These are phyloP conservation scores for Marmota monax DNA, from an alignment of 2,113 vertebrate genomes.

Conservation along the genomic window DNA sequence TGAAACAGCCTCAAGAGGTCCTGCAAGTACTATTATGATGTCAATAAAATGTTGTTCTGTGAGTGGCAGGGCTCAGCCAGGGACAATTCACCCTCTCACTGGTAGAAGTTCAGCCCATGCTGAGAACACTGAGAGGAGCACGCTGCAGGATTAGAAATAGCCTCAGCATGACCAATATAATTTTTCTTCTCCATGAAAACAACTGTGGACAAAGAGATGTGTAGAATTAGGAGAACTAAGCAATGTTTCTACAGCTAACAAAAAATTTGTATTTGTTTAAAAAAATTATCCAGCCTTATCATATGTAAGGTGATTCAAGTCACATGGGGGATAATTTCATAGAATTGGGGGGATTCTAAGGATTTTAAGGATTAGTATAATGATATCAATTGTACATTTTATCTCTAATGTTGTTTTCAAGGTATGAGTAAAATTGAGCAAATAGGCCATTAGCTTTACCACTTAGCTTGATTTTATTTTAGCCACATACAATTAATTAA, in stretches of 20 bases:
- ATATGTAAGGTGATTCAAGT: not conserved
- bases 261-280: not conserved
- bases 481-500: not conserved
- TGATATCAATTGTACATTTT: not conserved
- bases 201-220: not conserved
- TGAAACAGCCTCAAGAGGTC: constrained; percentile 55
- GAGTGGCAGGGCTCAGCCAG: constrained; percentile 40
- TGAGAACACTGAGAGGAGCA: not conserved
- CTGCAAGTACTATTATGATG: constrained; percentile 61
- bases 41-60: constrained; percentile 45
- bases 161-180: not conserved
- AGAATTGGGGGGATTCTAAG: not conserved
- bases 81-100: not conserved
- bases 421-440: not conserved
- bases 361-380: not conserved
- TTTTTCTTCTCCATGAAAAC: constrained; percentile 16
- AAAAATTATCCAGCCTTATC: not conserved
- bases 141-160: not conserved
- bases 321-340: not conserved
- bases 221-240: not conserved
- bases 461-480: not conserved
- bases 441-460: not conserved
- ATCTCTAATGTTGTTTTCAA: not conserved
- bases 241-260: not conserved
- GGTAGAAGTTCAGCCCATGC: not conserved